Evolutionary conservation across 2,888 invertebrate genomes (phyloP).

Genomic region (Helicoverpa assulta): DNA sequence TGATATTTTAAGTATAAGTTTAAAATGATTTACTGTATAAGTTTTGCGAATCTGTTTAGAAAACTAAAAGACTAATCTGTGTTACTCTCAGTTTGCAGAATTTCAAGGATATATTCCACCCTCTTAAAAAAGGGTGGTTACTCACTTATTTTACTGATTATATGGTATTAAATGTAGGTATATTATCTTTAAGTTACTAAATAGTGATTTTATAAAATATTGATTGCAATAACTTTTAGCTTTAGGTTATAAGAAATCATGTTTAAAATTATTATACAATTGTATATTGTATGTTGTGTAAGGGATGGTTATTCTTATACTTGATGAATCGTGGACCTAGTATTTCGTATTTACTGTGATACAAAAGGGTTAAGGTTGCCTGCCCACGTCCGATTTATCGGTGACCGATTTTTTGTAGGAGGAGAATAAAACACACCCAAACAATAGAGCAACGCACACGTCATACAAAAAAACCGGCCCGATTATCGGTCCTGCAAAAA

Average conservation of each 20-base stretch:
- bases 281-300: conserved; percentile 18
- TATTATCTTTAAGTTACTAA: conserved; percentile 23
- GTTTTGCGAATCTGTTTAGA: too few species aligned
- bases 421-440: too few species aligned
- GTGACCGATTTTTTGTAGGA: too few species aligned
- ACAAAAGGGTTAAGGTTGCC: conserved; percentile 6
- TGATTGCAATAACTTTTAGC: conserved; percentile 38
- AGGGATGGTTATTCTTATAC: not conserved
- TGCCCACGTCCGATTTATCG: too few species aligned
- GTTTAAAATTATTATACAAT: conserved; percentile 24
- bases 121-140: not conserved
- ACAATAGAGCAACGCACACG: too few species aligned
- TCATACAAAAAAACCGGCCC: too few species aligned
- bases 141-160: conserved; percentile 17
- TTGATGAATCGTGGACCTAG: not conserved
- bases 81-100: too few species aligned
- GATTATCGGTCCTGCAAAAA: too few species aligned
- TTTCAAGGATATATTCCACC: too few species aligned
- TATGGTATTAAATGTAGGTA: conserved; percentile 8
- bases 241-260: conserved; percentile 41
- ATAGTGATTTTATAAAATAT: conserved; percentile 17
- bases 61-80: too few species aligned
- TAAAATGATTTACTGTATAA: not conserved
- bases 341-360: not conserved
- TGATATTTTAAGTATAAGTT: not conserved